phyloP scores from a whole-genome alignment of 1,140 invertebrate genomes.

The Heliconius hermathena region DNA sequence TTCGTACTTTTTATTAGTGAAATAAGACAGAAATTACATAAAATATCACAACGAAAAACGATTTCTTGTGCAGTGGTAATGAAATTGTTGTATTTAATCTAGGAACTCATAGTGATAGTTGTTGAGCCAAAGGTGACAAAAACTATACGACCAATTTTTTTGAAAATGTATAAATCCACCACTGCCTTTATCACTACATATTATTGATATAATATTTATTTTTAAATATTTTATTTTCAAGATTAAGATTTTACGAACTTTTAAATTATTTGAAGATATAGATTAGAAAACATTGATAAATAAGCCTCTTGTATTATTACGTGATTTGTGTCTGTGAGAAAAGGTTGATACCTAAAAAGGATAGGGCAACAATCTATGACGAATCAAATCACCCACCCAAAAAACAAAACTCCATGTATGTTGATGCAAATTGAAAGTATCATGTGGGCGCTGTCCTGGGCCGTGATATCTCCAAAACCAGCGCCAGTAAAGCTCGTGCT shows the following conservation, averaged over 20 bases:
- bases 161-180: too few relatives aligned
- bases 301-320: neutral
- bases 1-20: too few relatives aligned
- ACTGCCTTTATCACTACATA: too few relatives aligned
- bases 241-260: neutral
- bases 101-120: too few relatives aligned
- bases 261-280: neutral
- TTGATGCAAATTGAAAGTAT: slow-evolving; percentile 70
- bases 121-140: too few relatives aligned
- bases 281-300: neutral
- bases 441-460: slow-evolving; percentile 69
- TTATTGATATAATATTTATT: too few relatives aligned
- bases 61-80: too few relatives aligned
- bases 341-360: slow-evolving; percentile 22
- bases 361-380: slow-evolving; percentile 31
- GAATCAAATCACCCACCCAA: slow-evolving; percentile 63
- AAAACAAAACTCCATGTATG: slow-evolving; percentile 75
- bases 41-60: too few relatives aligned
- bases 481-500: slow-evolving; percentile 71
- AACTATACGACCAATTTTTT: too few relatives aligned
- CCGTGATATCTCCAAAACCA: slow-evolving; percentile 77
- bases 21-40: too few relatives aligned
- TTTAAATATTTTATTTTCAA: neutral
- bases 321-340: slow-evolving; percentile 7
- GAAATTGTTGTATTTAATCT: too few relatives aligned